Evolutionary conservation across 2,888 invertebrate genomes (phyloP), one percentile per base, ranked within the genome.

Genomic region (Galerucella pusilla): DNA sequence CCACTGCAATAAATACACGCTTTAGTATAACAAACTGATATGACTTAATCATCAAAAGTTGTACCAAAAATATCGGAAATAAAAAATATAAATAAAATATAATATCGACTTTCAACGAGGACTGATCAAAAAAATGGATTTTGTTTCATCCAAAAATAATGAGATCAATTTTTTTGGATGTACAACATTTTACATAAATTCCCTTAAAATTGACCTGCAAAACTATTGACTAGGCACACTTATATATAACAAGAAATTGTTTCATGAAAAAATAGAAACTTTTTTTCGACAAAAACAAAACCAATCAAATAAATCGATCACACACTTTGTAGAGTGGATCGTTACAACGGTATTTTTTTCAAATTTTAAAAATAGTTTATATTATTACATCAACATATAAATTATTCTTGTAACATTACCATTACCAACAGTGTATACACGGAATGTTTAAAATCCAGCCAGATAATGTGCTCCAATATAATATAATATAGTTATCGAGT

Each of bases 221-320:
- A 89, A 89, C 90, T 90, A 90, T 89, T 90, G 90, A 90, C 91
- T 91, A 91, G 91, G 90, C 91, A 91, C 90, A 90, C 90, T 90
- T 90, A 90, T 89, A 90, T 85, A 86, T 89, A 90, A 90, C 90
- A 90, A 90, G 90, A 90, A 90, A 89, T 87, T 87, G 87, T 88
- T 84, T 87, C 87, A 88, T 88, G 88, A 88, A 88, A 80, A 89
- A 88, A 89, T 88, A 88, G 88, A 89, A 88, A 88, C 88, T 80
- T 80, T 87, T 88, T 88, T 87, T 64, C 25, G 42, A 25, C n/a
- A 35, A 65, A 71, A 71, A 61, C 20, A 71, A 71, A 86, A 78
- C 84, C 83, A 87, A 85, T 85, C 83, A 87, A 87, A 86, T 83
- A 61, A 81, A 82, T 84, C 79, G 72, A 79, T 78, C 79, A 78